Evolutionary conservation across 2,888 invertebrate genomes (phyloP), one percentile per base, ranked within the genome.

Genomic region (Synanthedon andrenaeformis): DNA sequence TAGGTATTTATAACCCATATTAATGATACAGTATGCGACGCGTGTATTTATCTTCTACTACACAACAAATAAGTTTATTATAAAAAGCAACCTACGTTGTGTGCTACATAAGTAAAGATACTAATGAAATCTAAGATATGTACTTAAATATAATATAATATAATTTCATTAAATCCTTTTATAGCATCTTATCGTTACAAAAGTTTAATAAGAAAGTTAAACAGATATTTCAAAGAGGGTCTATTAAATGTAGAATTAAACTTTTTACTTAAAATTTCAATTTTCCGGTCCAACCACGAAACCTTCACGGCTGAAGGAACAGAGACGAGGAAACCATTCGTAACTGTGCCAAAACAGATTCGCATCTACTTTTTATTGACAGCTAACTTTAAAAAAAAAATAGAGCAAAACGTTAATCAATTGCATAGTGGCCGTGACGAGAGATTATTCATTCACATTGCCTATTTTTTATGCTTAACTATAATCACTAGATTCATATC

Each of bases 291-390:
- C 57, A 52, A 62, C 64, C 61, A 56, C 52, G 56, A 59, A 69
- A 65, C 66, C 68, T 74, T 74, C 69, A 70, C 67, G 66, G 66
- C 58, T 64, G 61, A 61, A 58, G 55, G 60, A 58, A 57, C 56
- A 58, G 63, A 66, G 65, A 66, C 35, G 35, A 66, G 70, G 70
- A 70, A 73, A 65, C 62, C 49, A 66, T 62, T 63, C 56, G 60
- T 57, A 63, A 62, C 59, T 60, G 59, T 58, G 62, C 60, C 63
- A 60, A 66, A 72, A 67, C 65, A 58, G 53, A 59, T 59, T 66
- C 53, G 58, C 53, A 57, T 55, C 49, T 17, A 49, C 23, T 59
- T 66, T 62, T 64, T 63, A 57, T 57, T 52, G 55, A 55, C 49
- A 52, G 17, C n/a, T 42, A 53, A 11, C 41, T 41, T 48, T 5